Evolutionary conservation across 1,140 invertebrate genomes (phyloP), one percentile per base, ranked within the genome.

Genomic region (Megalonaias nervosa): DNA sequence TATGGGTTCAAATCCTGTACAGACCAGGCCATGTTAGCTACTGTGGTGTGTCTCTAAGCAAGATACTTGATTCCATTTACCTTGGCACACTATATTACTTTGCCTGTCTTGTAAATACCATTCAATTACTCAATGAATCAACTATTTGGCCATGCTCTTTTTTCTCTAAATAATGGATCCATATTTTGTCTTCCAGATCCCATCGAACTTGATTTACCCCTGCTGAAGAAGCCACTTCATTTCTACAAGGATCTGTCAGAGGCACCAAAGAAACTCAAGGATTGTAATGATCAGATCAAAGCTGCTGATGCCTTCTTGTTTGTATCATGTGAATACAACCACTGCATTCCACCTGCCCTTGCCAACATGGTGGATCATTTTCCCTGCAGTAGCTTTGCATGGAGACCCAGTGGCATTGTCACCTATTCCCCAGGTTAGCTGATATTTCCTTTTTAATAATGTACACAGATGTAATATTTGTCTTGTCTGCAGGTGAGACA

Each of bases 331-430:
- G 92, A 93, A 80, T 92, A 93, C 84, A 92, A 93, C 79, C 87
- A 90, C 75, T 85, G 84, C 14, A 82, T 92, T 15, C 91, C 92
- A 6, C 91, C 92, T 15, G 91, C 91, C 11, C 84, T 93, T 0
- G 69, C 85, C 19, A 92, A 92, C 74, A 84, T 92, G 87, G 70
- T 92, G 80, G 89, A 92, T 81, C 91, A 93, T 81, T 92, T 92
- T 74, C 89, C 91, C 5, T 84, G 87, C 12, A 81, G 83, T 11
- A 84, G 86, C 12, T 93, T 84, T 79, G 83, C 84, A 16, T 90
- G 90, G 82, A 90, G 91, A 75, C 92, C 92, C 17, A 90, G 89
- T 79, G 90, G 86, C 19, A 91, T 92, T 61, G 86, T 92, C 74
- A 85, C 85, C 31, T 92, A 93, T 81, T 92, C 92, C 13, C 70